These are phyloP conservation scores for Gymnorhina tibicen DNA, from an alignment of 2,113 vertebrate genomes.

Conservation along the genomic window DNA sequence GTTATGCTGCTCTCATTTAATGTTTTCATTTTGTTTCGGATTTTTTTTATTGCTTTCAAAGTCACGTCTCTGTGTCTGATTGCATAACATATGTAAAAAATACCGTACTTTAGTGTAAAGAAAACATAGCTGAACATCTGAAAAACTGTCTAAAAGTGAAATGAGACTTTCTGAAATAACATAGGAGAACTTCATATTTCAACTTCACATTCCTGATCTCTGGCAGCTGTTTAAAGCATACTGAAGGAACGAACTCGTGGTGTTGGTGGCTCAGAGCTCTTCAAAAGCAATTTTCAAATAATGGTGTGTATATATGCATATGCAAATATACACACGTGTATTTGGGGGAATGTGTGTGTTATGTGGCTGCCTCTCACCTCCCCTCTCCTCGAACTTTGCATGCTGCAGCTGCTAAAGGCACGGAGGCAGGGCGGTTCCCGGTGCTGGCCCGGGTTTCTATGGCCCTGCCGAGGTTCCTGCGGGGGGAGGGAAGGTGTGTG, in stretches of 20 bases:
- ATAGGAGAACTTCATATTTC: background rate
- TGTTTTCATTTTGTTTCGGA: background rate
- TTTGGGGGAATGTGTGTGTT: background rate
- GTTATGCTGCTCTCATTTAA: background rate
- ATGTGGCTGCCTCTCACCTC: rapidly evolving
- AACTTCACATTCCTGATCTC: background rate
- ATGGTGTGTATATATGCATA: too few relatives aligned
- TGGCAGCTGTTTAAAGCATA: background rate
- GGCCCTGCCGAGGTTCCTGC: background rate
- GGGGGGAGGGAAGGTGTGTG: background rate
- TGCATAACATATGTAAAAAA: background rate
- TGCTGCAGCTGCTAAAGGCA: rapidly evolving
- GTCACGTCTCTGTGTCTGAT: background rate
- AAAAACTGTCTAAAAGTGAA: background rate
- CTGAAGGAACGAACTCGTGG: background rate
- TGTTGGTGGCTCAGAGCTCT: background rate
- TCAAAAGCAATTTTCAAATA: background rate
- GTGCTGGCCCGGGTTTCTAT: rapidly evolving
- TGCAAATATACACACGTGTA: rapidly evolving
- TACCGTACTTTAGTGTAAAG: background rate
- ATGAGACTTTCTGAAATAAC: background rate
- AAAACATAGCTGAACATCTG: background rate
- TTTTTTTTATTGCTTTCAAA: background rate
- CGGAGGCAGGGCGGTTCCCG: rapidly evolving
- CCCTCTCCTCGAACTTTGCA: rapidly evolving